Evolutionary conservation across 1,140 invertebrate genomes (phyloP).

Genomic region (Brachionus asplanchnoidis): DNA sequence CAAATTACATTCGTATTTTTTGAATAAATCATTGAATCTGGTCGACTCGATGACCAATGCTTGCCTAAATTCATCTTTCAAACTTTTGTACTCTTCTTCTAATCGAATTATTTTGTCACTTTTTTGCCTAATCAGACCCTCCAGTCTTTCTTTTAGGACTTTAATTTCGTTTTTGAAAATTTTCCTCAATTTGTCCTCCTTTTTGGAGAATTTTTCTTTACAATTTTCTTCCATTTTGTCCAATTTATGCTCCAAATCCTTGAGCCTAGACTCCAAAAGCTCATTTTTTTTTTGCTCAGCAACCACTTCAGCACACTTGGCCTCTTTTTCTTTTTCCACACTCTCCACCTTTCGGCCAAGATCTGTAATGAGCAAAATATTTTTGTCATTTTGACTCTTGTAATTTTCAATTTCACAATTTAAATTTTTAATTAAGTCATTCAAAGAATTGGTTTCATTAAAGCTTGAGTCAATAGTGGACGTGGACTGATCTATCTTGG

Average conservation of each 20-base stretch:
- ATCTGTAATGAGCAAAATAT: not conserved
- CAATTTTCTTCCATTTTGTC: not conserved
- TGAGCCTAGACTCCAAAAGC: not conserved
- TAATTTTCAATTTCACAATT: not conserved
- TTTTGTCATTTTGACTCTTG: not conserved
- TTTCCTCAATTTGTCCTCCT: conserved; percentile 17
- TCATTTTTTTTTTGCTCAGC: not conserved
- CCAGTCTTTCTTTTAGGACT: not conserved
- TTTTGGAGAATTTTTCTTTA: not conserved
- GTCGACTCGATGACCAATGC: conserved; percentile 25
- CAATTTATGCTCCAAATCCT: not conserved
- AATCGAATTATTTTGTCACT: not conserved
- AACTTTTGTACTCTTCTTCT: conserved; percentile 11
- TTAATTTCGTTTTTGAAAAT: not conserved
- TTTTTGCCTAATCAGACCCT: not conserved
- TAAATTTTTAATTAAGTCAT: conserved; percentile 14
- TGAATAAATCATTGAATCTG: conserved; percentile 21
- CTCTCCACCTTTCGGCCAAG: not conserved
- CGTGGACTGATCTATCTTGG: not conserved
- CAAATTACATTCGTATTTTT: not conserved
- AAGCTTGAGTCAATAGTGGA: not conserved
- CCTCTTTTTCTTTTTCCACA: not conserved
- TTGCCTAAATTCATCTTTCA: conserved; percentile 23
- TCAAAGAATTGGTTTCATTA: not conserved
- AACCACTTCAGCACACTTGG: not conserved